Conservation (phyloP, 2,888 invertebrate genomes). For the Drosophila anomelani region DNA sequence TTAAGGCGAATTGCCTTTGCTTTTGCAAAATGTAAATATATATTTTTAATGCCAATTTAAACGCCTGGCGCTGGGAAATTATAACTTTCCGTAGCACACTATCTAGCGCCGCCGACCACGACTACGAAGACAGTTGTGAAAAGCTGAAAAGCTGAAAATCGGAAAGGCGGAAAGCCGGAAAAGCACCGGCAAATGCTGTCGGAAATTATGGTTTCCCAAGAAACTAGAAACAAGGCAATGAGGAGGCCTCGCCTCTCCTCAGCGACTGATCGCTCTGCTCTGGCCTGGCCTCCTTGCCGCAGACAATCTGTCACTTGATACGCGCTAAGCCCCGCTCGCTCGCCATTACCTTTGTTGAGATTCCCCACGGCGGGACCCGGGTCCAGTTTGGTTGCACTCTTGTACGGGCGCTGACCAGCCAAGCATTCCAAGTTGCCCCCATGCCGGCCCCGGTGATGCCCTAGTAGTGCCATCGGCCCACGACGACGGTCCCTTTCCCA, state of each 20-base stretch:
- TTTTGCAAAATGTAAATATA: not conserved
- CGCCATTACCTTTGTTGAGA: constrained; percentile 39
- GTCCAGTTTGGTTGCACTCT: constrained; percentile 47
- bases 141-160: constrained; percentile 15
- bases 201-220: constrained; percentile 73
- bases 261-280: constrained; percentile 24
- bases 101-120: not conserved
- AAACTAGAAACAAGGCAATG: constrained; percentile 28
- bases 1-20: no score
- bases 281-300: constrained; percentile 69
- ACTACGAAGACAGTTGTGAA: constrained; percentile 16
- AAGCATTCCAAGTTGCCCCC: constrained; percentile 66
- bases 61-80: not conserved
- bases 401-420: constrained; percentile 76
- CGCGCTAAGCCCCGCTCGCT: constrained; percentile 58
- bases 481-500: not conserved
- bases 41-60: not conserved
- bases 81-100: constrained; percentile 3
- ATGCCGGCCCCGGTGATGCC: constrained; percentile 69
- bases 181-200: constrained; percentile 37
- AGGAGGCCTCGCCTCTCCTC: not conserved
- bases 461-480: constrained; percentile 75
- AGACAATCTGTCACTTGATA: constrained; percentile 77
- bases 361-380: constrained; percentile 36
- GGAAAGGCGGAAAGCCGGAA: constrained; percentile 21